Conservation (phyloP, 2,888 invertebrate species). For the Lepidochrysops patricia region DNA sequence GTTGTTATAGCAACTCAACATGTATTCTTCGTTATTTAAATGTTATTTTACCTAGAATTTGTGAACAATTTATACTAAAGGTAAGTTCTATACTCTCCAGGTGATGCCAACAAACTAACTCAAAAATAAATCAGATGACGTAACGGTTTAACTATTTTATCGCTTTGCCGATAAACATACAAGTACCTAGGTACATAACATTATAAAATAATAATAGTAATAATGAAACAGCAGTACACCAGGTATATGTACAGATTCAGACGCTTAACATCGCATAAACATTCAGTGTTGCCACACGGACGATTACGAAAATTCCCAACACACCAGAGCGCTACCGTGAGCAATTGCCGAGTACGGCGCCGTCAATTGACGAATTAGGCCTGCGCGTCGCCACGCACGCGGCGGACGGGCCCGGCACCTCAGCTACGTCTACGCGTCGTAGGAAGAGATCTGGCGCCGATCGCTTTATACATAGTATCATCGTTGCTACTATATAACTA, state of each 20-base stretch:
- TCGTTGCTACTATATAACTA: slow-evolving; percentile 4
- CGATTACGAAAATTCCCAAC: slow-evolving; percentile 25
- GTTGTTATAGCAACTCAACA: neutral
- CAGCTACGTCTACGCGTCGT: neutral
- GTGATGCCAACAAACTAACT: too few species aligned
- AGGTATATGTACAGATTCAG: slow-evolving; percentile 4
- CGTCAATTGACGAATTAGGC: slow-evolving; percentile 73
- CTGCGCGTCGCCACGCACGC: slow-evolving; percentile 47
- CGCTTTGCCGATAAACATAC: neutral
- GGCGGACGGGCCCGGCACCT: slow-evolving; percentile 31
- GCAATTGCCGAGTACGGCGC: slow-evolving; percentile 66
- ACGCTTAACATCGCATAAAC: neutral
- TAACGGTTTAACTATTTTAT: neutral
- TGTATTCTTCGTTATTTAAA: too few species aligned
- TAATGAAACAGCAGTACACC: neutral
- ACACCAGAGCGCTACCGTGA: slow-evolving; percentile 57
- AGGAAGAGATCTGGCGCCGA: neutral
- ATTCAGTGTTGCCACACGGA: slow-evolving; percentile 16
- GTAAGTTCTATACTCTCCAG: too few species aligned
- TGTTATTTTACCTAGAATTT: too few species aligned
- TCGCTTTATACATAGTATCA: neutral
- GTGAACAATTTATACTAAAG: too few species aligned
- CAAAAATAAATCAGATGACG: neutral
- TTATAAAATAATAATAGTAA: neutral
- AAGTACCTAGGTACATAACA: neutral